Evolutionary conservation across 2,888 invertebrate species (phyloP), one percentile per base, ranked within the genome.

Genomic region (Xestia ashworthii): DNA sequence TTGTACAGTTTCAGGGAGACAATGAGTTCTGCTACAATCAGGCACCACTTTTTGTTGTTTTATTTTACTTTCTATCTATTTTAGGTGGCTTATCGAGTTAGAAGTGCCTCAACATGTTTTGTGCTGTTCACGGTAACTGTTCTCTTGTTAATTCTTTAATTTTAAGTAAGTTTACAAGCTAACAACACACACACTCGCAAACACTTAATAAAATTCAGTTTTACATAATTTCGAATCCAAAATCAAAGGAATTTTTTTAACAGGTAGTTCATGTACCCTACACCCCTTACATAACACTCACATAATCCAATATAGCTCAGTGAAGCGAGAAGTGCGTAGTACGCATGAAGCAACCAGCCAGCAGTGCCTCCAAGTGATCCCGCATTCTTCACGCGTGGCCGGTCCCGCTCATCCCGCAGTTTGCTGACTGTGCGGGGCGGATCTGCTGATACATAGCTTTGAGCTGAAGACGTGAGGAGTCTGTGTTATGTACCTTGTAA

Each of bases 401-500:
- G 88, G 55, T 66, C 19, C 22, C 38, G 44, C 44, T 71, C 76
- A 50, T 41, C 68, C 5, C 60, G 44, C 44, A 60, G 72, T 67
- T 46, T 44, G 84, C 87, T 84, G 87, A 87, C 69, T 60, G 22
- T 38, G 25, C 62, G 53, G 68, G 66, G 71, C 25, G 64, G 6
- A 46, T 55, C 60, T 82, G 78, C 78, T 83, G 87, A 71, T 74
- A 83, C 68, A 83, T 74, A 64, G 25, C 64, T 53, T 71, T 68
- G 19, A 9, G n/a, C n/a, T 55, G 64, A 55, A 53, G 16, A 50
- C 55, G 44, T 66, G 46, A 25, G 32, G 11, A 65, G 11, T 6
- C 44, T 65, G 44, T 65, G 5, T 44, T 22, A 64, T 68, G 19
- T 53, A 19, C 58, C 48, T 71, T 71, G 46, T 80, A 72, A 74